Percentiles rank a stretch among this genome's conserved stretches.
Conservation (phyloP, 2,797 vertebrate genomes). For the Parauchenoglanis ngamensis region DNA sequence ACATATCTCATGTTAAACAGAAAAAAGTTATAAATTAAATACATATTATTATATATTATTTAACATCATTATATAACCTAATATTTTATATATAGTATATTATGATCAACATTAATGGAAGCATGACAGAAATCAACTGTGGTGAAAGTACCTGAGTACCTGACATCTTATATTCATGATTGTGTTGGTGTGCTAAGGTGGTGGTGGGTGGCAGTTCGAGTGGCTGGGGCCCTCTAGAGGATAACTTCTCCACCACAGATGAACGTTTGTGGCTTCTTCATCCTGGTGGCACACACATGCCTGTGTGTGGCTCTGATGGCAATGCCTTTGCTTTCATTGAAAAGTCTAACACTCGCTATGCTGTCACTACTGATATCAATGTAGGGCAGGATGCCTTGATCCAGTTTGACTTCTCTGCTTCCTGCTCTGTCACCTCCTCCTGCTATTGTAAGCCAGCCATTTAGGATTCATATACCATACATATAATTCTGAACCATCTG, state of each 20-base stretch:
- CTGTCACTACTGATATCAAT: conserved; percentile 93
- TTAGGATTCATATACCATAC: neutral
- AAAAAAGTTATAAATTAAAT: neutral
- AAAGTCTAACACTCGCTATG: conserved; percentile 96
- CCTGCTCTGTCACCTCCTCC: conserved; percentile 96
- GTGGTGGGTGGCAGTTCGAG: conserved; percentile 96
- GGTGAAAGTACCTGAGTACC: neutral
- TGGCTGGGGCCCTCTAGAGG: conserved; percentile 92
- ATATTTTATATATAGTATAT: too few relatives aligned
- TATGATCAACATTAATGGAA: neutral
- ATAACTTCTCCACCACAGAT: conserved; percentile 90
- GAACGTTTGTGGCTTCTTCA: conserved; percentile 95
- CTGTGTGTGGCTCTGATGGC: conserved; percentile 94
- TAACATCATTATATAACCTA: too few relatives aligned
- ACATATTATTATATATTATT: too few relatives aligned
- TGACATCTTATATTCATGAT: neutral
- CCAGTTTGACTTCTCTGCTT: conserved; percentile 97
- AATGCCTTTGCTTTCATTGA: conserved; percentile 97
- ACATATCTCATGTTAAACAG: neutral
- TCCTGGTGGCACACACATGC: conserved; percentile 95
- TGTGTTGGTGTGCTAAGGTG: conserved; percentile 73
- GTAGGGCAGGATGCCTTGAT: conserved; percentile 93
- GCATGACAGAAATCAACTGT: neutral
- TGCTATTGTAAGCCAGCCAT: conserved; percentile 86
- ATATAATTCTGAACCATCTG: neutral